Conservation (phyloP, 1,140 invertebrate genomes). For the Heliconius congener region DNA sequence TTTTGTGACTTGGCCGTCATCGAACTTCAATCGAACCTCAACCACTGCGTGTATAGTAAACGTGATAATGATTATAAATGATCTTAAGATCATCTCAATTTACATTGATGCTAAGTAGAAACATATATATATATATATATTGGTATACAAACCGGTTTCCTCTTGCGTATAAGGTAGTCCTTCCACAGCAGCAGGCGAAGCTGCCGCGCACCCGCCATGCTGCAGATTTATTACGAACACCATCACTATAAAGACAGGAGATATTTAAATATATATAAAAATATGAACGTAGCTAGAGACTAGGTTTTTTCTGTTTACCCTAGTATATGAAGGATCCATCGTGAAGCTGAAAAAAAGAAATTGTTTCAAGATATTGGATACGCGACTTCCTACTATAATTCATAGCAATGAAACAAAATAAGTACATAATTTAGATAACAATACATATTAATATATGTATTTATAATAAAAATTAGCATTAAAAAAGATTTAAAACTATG, state of each 20-base stretch:
- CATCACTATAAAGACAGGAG: slow-evolving; percentile 60
- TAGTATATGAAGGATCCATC: neutral
- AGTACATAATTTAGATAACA: neutral
- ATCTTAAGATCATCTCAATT: too few relatives aligned
- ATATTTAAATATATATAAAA: neutral
- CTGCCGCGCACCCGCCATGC: slow-evolving; percentile 70
- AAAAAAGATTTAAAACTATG: neutral
- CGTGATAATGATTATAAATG: too few relatives aligned
- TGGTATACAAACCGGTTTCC: slow-evolving; percentile 77
- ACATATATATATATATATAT: neutral
- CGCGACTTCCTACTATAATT: too few relatives aligned
- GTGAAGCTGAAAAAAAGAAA: neutral
- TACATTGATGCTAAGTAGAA: too few relatives aligned
- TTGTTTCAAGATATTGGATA: too few relatives aligned
- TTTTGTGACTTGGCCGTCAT: too few relatives aligned
- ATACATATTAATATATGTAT: neutral
- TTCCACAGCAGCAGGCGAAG: slow-evolving; percentile 84
- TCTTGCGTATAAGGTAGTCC: slow-evolving; percentile 83
- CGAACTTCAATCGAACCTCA: too few relatives aligned
- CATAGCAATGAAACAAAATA: neutral
- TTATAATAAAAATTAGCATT: neutral
- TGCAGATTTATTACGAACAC: slow-evolving; percentile 36
- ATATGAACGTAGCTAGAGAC: too few relatives aligned
- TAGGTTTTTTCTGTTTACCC: neutral
- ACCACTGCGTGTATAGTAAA: too few relatives aligned